Percentiles rank a stretch among this genome's conserved stretches.
Conservation (phyloP, 2,113 vertebrate species). For the pig (Sus scrofa) region DNA sequence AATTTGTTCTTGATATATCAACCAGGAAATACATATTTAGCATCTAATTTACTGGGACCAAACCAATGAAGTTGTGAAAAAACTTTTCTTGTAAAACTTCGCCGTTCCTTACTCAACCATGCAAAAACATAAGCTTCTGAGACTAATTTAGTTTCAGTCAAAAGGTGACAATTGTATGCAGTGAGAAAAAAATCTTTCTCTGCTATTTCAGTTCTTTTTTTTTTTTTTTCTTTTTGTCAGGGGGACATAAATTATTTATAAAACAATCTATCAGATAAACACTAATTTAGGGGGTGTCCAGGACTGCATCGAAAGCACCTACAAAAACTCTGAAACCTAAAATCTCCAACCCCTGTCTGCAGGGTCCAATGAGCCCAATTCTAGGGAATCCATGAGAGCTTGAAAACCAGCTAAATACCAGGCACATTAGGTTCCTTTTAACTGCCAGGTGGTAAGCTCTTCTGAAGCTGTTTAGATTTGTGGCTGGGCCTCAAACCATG, state of each 20-base stretch:
- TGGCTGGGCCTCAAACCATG: slow-evolving; percentile 67
- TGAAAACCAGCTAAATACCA: neutral
- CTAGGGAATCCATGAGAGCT: neutral
- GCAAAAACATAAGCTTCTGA: slow-evolving; percentile 67
- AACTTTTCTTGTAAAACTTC: slow-evolving; percentile 47
- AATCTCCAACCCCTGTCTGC: neutral
- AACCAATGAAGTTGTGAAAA: slow-evolving; percentile 47
- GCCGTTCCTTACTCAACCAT: slow-evolving; percentile 59
- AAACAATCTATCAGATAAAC: slow-evolving; percentile 48
- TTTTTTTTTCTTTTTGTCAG: neutral
- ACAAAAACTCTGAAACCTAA: neutral
- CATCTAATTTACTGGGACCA: slow-evolving; percentile 30
- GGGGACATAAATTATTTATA: slow-evolving; percentile 35
- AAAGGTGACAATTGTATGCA: slow-evolving; percentile 80
- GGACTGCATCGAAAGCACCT: neutral
- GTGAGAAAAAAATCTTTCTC: slow-evolving; percentile 61
- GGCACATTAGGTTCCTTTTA: slow-evolving; percentile 50
- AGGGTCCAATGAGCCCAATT: neutral
- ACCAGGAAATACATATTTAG: slow-evolving; percentile 40
- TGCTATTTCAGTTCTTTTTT: slow-evolving; percentile 45
- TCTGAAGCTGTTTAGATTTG: slow-evolving; percentile 75
- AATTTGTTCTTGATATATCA: slow-evolving; percentile 27
- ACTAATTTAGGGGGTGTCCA: slow-evolving; percentile 11
- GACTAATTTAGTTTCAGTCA: slow-evolving; percentile 69
- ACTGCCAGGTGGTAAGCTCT: slow-evolving; percentile 70